These are phyloP conservation scores for Coendou prehensilis DNA, from an alignment of 2,797 vertebrate genomes.

Conservation along the genomic window DNA sequence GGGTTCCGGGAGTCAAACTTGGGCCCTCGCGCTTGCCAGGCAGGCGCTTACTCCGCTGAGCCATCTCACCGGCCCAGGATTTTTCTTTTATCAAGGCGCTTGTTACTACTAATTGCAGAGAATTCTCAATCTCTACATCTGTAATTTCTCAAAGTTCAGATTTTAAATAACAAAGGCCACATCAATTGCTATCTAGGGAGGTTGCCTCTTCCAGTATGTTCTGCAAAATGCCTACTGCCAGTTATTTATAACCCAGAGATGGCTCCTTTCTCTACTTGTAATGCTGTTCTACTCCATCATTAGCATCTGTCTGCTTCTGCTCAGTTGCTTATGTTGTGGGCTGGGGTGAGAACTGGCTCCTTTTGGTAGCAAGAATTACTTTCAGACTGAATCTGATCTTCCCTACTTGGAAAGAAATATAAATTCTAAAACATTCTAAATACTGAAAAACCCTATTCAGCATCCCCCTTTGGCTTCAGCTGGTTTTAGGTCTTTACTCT, in stretches of 20 bases:
- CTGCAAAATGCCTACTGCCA: background rate
- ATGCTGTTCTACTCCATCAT: background rate
- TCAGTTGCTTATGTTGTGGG: background rate
- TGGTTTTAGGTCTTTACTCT: background rate
- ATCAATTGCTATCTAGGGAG: constrained; percentile 4
- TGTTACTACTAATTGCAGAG: constrained; percentile 34
- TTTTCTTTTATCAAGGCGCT: constrained; percentile 23
- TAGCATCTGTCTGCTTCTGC: background rate
- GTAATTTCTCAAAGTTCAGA: constrained; percentile 41
- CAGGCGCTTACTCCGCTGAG: no score
- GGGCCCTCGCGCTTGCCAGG: no score
- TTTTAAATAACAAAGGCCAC: constrained; percentile 64
- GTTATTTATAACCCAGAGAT: background rate
- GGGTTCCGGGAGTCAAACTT: no score
- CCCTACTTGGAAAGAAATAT: constrained; percentile 12
- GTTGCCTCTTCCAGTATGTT: background rate
- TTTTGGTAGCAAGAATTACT: constrained; percentile 25
- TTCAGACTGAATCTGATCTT: constrained; percentile 18
- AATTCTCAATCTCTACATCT: constrained; percentile 32
- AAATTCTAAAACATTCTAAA: background rate
- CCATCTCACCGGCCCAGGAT: background rate
- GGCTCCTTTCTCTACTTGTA: background rate
- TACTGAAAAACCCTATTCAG: background rate
- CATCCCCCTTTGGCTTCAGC: background rate
- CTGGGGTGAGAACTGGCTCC: background rate